A percentile compares a stretch with the other conserved stretches of the same genome.
These are phyloP conservation scores for Gambelia wislizenii DNA, from an alignment of 2,797 vertebrate genomes.

Conservation along the genomic window DNA sequence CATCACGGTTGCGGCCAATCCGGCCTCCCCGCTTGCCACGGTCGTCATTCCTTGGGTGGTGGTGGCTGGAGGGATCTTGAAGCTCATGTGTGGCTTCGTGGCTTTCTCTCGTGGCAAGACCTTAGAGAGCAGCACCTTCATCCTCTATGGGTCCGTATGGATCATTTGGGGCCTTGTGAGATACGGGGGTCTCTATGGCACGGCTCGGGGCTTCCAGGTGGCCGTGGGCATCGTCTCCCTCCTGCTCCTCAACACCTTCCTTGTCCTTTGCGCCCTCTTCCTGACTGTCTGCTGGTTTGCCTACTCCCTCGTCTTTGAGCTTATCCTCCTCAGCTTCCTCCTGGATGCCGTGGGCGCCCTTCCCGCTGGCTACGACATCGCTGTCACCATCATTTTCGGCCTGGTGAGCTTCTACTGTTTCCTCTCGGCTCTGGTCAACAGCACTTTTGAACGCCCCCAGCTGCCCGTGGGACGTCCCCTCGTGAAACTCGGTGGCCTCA, in stretches of 20 bases:
- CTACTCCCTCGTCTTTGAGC: conserved; percentile 84
- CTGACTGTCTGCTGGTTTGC: conserved; percentile 84
- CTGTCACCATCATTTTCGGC: conserved; percentile 86
- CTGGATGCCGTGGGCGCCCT: conserved; percentile 82
- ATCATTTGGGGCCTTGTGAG: conserved; percentile 87
- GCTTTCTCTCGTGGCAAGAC: conserved; percentile 90
- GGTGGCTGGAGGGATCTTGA: conserved; percentile 84
- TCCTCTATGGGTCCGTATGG: conserved; percentile 89
- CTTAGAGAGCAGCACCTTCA: conserved; percentile 89
- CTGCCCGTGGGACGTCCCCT: conserved; percentile 85
- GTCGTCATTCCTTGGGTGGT: conserved; percentile 87
- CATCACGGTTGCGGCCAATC: conserved; percentile 74
- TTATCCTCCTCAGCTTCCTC: conserved; percentile 88
- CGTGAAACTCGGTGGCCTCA: conserved; percentile 80
- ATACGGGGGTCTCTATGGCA: conserved; percentile 80
- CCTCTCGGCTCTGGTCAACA: conserved; percentile 83
- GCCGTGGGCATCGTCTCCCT: conserved; percentile 85
- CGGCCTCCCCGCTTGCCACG: conserved; percentile 73
- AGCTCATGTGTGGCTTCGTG: conserved; percentile 83
- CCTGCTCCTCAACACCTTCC: conserved; percentile 86
- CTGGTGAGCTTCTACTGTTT: conserved; percentile 91
- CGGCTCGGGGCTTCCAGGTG: conserved; percentile 81
- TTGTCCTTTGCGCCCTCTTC: conserved; percentile 84
- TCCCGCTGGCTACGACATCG: conserved; percentile 85
- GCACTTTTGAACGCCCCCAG: conserved; percentile 82